A percentile compares a stretch with the other conserved stretches of the same genome.
These are phyloP conservation scores for Sycophila sp. DNA, from an alignment of 1,140 invertebrate species.

Conservation along the genomic window DNA sequence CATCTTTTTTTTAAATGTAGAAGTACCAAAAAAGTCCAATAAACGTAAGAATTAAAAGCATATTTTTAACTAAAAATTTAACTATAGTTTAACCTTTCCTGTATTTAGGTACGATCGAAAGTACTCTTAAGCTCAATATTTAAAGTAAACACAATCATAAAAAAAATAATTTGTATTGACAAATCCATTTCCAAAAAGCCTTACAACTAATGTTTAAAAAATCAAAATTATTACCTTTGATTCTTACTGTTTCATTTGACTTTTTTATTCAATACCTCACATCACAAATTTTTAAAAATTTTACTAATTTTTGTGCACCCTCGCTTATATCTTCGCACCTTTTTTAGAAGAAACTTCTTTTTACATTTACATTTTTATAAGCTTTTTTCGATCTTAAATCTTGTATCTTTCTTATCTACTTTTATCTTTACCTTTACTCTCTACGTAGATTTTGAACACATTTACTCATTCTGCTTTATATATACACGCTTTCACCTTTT, in stretches of 20 bases:
- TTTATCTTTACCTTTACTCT: constrained; percentile 38
- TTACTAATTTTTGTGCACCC: constrained; percentile 34
- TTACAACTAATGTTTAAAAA: too few relatives aligned
- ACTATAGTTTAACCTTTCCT: too few relatives aligned
- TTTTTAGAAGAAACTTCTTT: constrained; percentile 43
- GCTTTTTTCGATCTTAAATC: constrained; percentile 41
- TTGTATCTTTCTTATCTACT: constrained; percentile 42
- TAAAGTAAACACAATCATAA: too few relatives aligned
- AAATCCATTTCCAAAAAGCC: too few relatives aligned
- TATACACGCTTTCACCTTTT: constrained; percentile 38
- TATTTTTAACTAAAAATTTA: not conserved
- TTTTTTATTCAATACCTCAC: not conserved
- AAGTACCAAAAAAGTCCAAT: constrained; percentile 2
- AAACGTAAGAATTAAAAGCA: not conserved
- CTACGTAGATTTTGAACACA: constrained; percentile 36
- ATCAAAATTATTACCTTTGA: not conserved
- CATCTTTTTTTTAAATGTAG: not conserved
- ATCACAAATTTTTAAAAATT: constrained; percentile 18
- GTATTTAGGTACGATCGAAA: too few relatives aligned
- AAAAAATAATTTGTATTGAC: too few relatives aligned
- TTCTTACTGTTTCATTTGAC: not conserved
- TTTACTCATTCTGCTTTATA: constrained; percentile 37
- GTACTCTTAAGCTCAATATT: too few relatives aligned
- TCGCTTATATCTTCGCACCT: constrained; percentile 47
- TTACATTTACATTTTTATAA: constrained; percentile 39